Evolutionary conservation across 2,797 vertebrate species (phyloP), one percentile per base, ranked within the genome.

Genomic region (Leptodactylus fallax): DNA sequence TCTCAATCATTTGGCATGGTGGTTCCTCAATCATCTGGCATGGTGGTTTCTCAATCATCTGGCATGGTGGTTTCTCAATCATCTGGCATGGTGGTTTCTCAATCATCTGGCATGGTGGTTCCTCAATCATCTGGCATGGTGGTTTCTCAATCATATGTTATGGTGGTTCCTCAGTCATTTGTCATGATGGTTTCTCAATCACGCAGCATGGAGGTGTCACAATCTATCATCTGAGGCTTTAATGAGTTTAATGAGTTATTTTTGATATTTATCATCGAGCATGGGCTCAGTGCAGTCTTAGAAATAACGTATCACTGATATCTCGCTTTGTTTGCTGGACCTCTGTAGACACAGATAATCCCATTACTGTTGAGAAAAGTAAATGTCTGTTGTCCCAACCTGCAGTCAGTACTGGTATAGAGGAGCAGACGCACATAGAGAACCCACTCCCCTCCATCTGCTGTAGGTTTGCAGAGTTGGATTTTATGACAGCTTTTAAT

Each of bases 361-460:
- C 71, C 36, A 49, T 16, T 63, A 11, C 14, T 11, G n/a, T 83
- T 2, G 19, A 51, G 1, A 65, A 61, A 77, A 23, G 45, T 23
- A 60, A 60, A 77, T 65, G 19, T 79, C 45, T 23, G 65, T 12
- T 61, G 47, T 67, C 53, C 23, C 61, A 58, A 60, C 69, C 7
- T 72, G 36, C 65, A 47, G 12, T 36, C 45, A 9, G 36, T 53
- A 36, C 21, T 63, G 21, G 72, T 71, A 16, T 45, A 36, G 12
- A 23, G 2, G 13, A 45, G 23, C 16, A 60, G 21, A 63, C 45
- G n/a, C 13, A 76, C 45, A 25, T 63, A 53, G 51, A 65, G 78
- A 61, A 21, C 21, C 16, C 71, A 53, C 67, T 87, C 67, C 67
- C 25, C 45, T 81, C 79, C 86, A 87, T 87, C 86, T 87, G 86